Conservation (phyloP, 2,888 invertebrate species). For the Eudemis profundana region DNA sequence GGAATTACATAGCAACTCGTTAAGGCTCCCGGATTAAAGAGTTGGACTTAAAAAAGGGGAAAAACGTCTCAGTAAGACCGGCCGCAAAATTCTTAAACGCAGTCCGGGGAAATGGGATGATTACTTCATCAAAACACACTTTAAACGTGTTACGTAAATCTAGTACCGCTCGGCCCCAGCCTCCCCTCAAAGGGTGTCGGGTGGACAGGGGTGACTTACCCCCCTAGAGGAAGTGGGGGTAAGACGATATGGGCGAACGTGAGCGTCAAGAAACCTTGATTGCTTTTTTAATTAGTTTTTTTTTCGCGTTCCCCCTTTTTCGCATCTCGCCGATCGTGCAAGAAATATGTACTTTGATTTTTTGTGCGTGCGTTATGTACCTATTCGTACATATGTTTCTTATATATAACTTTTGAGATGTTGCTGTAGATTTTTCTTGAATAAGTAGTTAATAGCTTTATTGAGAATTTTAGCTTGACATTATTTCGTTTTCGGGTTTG, state of each 20-base stretch:
- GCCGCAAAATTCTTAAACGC: constrained; percentile 84
- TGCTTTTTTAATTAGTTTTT: constrained; percentile 86
- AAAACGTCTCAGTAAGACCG: constrained; percentile 71
- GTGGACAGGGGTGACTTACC: constrained; percentile 58
- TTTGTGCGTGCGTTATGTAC: constrained; percentile 51
- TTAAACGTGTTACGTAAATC: constrained; percentile 86
- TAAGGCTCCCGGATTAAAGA: constrained; percentile 80
- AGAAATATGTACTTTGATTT: constrained; percentile 78
- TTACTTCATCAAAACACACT: constrained; percentile 86
- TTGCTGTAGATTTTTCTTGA: not conserved
- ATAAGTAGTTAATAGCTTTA: not conserved
- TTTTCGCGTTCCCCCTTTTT: constrained; percentile 81
- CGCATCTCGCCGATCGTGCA: constrained; percentile 78
- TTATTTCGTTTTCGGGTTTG: no score
- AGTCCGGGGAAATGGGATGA: constrained; percentile 84
- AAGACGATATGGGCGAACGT: constrained; percentile 86
- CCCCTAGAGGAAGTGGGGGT: constrained; percentile 75
- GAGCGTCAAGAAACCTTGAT: constrained; percentile 86
- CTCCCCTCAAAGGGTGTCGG: constrained; percentile 73
- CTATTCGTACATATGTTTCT: constrained; percentile 63
- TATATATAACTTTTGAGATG: constrained; percentile 48
- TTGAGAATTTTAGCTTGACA: not conserved
- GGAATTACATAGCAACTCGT: constrained; percentile 75
- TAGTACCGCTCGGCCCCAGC: constrained; percentile 76
- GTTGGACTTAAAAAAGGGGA: constrained; percentile 69